Evolutionary conservation across 2,113 vertebrate species (phyloP).

Genomic region (Neodon shergylaensis): DNA sequence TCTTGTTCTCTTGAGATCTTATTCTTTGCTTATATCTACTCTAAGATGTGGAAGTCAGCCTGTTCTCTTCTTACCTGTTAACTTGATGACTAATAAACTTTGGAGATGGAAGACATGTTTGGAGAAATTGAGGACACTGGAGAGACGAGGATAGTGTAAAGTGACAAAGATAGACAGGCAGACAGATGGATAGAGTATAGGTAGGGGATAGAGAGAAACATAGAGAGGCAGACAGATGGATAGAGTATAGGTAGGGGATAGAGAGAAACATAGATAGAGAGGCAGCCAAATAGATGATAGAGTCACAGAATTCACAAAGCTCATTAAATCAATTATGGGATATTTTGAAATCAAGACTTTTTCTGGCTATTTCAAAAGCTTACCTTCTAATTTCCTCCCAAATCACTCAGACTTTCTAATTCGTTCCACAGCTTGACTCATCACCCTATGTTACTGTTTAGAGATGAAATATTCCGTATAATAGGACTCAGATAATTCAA

Average conservation of each 20-base stretch:
- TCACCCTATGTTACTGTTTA: neutral
- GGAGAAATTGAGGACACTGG: neutral
- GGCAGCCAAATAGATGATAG: neutral
- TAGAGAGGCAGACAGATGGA: neutral
- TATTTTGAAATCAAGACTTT: slow-evolving; percentile 22
- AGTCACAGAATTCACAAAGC: neutral
- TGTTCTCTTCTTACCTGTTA: neutral
- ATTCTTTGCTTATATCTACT: neutral
- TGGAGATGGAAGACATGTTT: neutral
- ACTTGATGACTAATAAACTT: neutral
- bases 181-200: neutral
- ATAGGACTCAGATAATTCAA: neutral
- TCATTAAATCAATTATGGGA: neutral
- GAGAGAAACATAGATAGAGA: neutral
- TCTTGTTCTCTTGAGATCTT: neutral
- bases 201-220: neutral
- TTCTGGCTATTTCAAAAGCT: slow-evolving; percentile 29
- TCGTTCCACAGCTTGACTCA: neutral
- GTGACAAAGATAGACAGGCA: neutral
- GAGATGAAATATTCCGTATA: neutral
- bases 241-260: neutral
- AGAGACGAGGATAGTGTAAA: neutral
- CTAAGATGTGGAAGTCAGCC: neutral
- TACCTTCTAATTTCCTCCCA: neutral
- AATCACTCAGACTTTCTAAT: slow-evolving; percentile 9